Percentiles rank a stretch among this genome's conserved stretches.
phyloP scores from a whole-genome alignment of 2,797 vertebrate species.

The Nasua narica region DNA sequence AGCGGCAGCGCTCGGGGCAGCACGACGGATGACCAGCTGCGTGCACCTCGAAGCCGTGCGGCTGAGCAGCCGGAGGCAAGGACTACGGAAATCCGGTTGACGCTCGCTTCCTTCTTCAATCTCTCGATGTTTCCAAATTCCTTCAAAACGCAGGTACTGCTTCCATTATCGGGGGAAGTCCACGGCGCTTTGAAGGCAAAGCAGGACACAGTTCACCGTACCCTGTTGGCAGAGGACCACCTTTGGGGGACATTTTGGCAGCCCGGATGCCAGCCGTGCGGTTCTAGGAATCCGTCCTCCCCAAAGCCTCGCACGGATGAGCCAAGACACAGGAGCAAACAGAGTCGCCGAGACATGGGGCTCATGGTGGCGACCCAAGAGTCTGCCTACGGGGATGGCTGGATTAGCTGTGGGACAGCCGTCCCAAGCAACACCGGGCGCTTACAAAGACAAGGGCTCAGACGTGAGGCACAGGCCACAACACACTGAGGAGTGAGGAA shows the following conservation, averaged over 20 bases:
- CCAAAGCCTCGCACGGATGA: not conserved
- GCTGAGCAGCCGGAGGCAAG: not conserved
- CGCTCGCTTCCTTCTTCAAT: not conserved
- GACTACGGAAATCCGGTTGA: too few relatives aligned
- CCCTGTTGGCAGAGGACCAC: not conserved
- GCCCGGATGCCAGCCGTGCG: not conserved
- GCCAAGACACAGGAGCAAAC: fast-evolving
- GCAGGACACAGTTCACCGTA: not conserved
- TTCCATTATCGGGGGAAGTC: not conserved
- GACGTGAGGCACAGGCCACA: not conserved
- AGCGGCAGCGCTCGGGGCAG: fast-evolving
- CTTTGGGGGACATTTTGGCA: not conserved
- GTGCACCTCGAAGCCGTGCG: not conserved
- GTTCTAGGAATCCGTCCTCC: not conserved
- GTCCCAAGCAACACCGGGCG: not conserved
- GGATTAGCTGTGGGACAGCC: not conserved
- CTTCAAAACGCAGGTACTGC: not conserved
- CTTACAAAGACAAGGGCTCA: not conserved
- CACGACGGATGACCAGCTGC: fast-evolving
- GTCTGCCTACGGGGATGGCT: not conserved
- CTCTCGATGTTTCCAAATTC: not conserved
- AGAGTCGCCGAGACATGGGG: fast-evolving
- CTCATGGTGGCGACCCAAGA: not conserved
- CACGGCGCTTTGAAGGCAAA: not conserved
- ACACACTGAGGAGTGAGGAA: not conserved